Evolutionary conservation across 2,797 vertebrate genomes (phyloP), one percentile per base, ranked within the genome.

Genomic region (Ciconia nigra): DNA sequence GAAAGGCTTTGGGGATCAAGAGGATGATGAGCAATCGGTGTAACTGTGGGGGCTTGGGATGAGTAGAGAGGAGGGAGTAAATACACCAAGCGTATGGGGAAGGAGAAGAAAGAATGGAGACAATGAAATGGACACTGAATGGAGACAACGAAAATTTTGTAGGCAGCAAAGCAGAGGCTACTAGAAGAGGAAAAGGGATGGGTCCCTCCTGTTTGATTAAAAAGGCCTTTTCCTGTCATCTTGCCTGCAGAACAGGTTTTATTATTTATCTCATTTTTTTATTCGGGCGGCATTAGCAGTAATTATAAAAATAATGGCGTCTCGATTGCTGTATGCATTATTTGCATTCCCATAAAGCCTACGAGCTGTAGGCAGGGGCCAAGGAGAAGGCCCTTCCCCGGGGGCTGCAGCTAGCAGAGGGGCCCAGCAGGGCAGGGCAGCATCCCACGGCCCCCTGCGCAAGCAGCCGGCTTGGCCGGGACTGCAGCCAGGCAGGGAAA

Each of bases 241-340:
- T 69, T 96, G 70, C 86, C 80, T 90, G 73, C 70, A 87, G 95
- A 95, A 89, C 54, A 89, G 86, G 73, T 95, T 90, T 94, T 76
- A 93, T 83, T 88, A 86, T 90, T 95, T 82, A 54, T 76, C 26
- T 51, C 3, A 1, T 7, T 61, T 69, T 63, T 65, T 63, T 49
- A 74, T 86, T 54, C 57, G 71, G 49, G 79, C 0, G 1, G 29
- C 66, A 76, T 79, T 93, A 82, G 31, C 54, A 70, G 54, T 62
- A 90, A 93, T 92, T 92, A 92, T 66, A 78, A 65, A 79, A 82
- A 76, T 79, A 92, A 93, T 58, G 77, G 13, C 61, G 61, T n/a
- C 15, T 84, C 46, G 72, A 46, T 52, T 92, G 73, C 42, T 33
- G 13, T 51, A 49, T 47, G 39, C n/a, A 41, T 20, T 82, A 33